Conservation (phyloP, 1,140 invertebrate genomes). For the Diachasma alloeum region DNA sequence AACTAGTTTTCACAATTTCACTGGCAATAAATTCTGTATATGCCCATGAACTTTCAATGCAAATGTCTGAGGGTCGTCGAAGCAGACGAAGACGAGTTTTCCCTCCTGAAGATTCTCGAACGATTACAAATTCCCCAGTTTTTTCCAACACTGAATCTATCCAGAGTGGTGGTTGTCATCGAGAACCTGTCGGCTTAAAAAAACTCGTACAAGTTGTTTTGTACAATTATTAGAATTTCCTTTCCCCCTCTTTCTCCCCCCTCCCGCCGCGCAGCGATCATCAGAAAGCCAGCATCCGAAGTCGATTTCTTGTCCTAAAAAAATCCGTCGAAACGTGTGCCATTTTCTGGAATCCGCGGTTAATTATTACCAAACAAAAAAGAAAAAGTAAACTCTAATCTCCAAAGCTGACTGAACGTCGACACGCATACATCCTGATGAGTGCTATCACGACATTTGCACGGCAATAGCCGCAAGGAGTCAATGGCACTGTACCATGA, state of each 20-base stretch:
- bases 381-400: neutral
- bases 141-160: neutral
- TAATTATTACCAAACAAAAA: neutral
- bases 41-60: conserved; percentile 13
- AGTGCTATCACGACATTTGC: neutral
- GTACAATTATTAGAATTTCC: neutral
- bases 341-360: neutral
- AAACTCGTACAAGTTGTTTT: neutral
- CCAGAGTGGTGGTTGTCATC: neutral
- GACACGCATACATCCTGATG: neutral
- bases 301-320: neutral
- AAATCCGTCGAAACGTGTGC: neutral
- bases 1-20: conserved; percentile 14
- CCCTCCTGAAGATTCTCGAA: neutral
- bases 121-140: neutral
- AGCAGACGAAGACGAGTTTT: neutral
- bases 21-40: neutral
- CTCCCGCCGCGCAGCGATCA: too few species aligned
- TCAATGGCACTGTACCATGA: neutral
- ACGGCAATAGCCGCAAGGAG: neutral
- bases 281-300: too few species aligned
- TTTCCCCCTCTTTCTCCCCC: neutral
- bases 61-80: neutral
- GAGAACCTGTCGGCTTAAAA: neutral
- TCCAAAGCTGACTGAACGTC: neutral